These are phyloP conservation scores for Ianthella basta DNA, from an alignment of 37 sponge, comb jelly and placozoan species.

Conservation along the genomic window DNA sequence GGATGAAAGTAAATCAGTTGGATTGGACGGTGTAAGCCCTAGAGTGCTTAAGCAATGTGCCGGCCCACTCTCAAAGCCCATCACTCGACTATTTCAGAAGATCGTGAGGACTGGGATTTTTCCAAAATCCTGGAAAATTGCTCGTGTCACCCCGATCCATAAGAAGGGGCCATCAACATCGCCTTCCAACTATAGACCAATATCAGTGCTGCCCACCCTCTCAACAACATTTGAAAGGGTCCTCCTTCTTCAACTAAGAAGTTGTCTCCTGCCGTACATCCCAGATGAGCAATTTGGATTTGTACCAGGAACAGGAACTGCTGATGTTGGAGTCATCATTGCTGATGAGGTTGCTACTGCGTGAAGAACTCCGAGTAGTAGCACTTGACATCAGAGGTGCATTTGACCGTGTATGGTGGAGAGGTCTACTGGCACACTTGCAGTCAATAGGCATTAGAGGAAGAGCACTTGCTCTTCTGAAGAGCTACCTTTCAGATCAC, in stretches of 20 bases:
- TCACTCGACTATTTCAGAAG: constrained; percentile 13
- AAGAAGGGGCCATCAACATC: constrained; percentile 23
- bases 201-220: constrained; percentile 26
- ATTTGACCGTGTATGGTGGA: constrained; percentile 18
- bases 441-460: constrained; percentile 16
- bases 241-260: constrained; percentile 3
- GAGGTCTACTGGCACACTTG: constrained; percentile 22
- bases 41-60: constrained; percentile 29
- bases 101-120: constrained; percentile 13
- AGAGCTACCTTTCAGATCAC: constrained; percentile 1
- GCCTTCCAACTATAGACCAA: constrained; percentile 36
- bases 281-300: constrained; percentile 41
- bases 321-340: constrained; percentile 33
- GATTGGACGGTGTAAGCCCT: constrained; percentile 18
- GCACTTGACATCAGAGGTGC: constrained; percentile 20
- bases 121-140: constrained; percentile 28
- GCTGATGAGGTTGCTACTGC: constrained; percentile 5
- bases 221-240: constrained; percentile 27
- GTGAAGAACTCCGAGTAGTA: not conserved
- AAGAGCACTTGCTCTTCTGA: not conserved
- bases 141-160: constrained; percentile 7
- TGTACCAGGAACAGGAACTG: constrained; percentile 8
- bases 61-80: not conserved
- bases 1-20: constrained; percentile 17
- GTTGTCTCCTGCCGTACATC: constrained; percentile 7